Evolutionary conservation across 2,113 vertebrate species (phyloP).

Genomic region (Chamaetylas fuelleborni): DNA sequence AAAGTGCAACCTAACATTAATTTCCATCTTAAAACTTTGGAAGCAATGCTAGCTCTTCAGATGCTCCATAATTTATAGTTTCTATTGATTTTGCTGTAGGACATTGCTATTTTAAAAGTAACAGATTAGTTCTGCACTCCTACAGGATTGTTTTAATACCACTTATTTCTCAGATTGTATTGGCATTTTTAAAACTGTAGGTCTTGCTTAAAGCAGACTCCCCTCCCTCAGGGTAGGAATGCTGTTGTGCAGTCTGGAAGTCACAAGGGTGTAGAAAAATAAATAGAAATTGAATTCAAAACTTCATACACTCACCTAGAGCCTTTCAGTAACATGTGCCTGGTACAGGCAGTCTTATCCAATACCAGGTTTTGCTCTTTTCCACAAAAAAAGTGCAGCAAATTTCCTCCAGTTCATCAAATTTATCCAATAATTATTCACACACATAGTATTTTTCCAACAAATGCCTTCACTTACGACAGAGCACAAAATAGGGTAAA

Average conservation of each 20-base stretch:
- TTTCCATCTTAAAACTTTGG: neutral
- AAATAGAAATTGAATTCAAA: neutral
- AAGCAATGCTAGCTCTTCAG: neutral
- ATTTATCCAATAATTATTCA: neutral
- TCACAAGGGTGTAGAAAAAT: neutral
- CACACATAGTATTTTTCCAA: neutral
- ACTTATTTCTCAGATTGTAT: neutral
- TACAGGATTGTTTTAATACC: neutral
- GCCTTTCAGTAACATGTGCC: neutral
- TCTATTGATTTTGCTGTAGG: constrained; percentile 10
- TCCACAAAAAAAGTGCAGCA: neutral
- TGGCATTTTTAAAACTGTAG: neutral
- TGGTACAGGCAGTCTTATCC: neutral
- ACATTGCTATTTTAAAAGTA: neutral
- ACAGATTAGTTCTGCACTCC: neutral
- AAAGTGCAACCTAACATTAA: neutral
- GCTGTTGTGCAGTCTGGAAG: neutral
- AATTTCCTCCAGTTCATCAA: neutral
- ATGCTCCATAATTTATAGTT: neutral
- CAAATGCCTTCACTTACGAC: neutral
- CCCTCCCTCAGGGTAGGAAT: neutral
- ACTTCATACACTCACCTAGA: neutral
- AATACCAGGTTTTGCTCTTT: neutral
- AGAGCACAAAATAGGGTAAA: neutral
- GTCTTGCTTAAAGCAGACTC: neutral